Evolutionary conservation across 2,113 vertebrate species (phyloP), one percentile per base, ranked within the genome.

Genomic region (Lichenostomus cassidix): DNA sequence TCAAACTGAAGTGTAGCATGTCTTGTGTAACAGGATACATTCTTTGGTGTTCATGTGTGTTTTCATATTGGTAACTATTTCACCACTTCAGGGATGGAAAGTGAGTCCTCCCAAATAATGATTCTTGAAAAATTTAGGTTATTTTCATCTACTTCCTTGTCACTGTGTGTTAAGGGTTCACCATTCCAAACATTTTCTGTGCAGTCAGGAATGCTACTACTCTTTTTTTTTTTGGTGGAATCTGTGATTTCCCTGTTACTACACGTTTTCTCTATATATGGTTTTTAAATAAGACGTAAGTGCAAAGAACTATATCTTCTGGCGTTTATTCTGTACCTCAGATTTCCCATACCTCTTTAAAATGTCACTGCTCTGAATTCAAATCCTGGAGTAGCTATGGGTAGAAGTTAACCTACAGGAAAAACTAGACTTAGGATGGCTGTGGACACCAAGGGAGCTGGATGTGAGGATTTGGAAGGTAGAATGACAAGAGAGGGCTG

Each of bases 201-300:
- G 39, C 11, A 47, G 22, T 1, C 15, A 39, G 22, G 37, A 44
- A 56, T 55, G 20, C 17, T n/a, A 1, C 19, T 71, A 4, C 31
- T 21, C 49, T 65, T 65, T 60, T 47, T 14, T 14, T n/a, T 91
- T 74, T 64, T 35, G 2, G 37, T 83, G 27, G 42, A 56, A 31
- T 60, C 31, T 50, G 9, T 18, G 25, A n/a, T 83, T 74, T 87
- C 23, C 8, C 6, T 60, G 15, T 67, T 83, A 37, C 2, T 47
- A 6, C 6, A 13, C 0, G 0, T 68, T 76, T 87, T 46, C 24
- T 37, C 5, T 53, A 1, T 6, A 1, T 11, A 13, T 53, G 3
- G 2, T 25, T 90, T 71, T 58, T 15, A 59, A 75, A 8, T 75
- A 64, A 79, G 77, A 47, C 0, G 0, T 29, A 33, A 70, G 5